phyloP scores from a whole-genome alignment of 2,113 vertebrate genomes.

The Capreolus pygargus region DNA sequence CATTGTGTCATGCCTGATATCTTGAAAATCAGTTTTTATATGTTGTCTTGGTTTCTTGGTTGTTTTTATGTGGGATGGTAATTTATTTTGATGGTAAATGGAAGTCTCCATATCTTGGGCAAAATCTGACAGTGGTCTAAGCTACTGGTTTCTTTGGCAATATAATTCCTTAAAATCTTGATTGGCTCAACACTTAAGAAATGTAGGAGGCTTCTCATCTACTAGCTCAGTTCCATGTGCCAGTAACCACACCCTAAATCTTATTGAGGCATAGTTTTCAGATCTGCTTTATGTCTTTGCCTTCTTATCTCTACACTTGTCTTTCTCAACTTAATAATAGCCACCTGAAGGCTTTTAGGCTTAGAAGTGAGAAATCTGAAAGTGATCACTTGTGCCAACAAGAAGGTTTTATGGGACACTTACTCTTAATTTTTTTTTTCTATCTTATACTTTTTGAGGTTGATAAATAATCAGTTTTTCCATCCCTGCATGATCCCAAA shows the following conservation, averaged over 20 bases:
- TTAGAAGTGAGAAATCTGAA: not conserved
- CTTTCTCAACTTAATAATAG: not conserved
- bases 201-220: not conserved
- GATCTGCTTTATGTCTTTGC: conserved; percentile 4
- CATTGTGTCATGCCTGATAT: not conserved
- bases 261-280: not conserved
- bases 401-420: not conserved
- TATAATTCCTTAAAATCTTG: not conserved
- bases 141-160: not conserved
- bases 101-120: not conserved
- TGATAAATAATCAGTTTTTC: not conserved
- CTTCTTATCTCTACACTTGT: not conserved
- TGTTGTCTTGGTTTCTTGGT: not conserved
- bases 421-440: not conserved
- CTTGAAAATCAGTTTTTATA: not conserved
- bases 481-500: not conserved
- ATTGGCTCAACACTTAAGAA: not conserved
- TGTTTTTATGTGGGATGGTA: not conserved
- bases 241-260: not conserved
- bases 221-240: not conserved
- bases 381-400: not conserved
- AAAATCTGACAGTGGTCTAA: not conserved
- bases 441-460: not conserved
- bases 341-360: not conserved
- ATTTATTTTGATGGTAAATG: not conserved